Evolutionary conservation across 2,113 vertebrate genomes (phyloP), one percentile per base, ranked within the genome.

Genomic region (Leucopsar rothschildi): DNA sequence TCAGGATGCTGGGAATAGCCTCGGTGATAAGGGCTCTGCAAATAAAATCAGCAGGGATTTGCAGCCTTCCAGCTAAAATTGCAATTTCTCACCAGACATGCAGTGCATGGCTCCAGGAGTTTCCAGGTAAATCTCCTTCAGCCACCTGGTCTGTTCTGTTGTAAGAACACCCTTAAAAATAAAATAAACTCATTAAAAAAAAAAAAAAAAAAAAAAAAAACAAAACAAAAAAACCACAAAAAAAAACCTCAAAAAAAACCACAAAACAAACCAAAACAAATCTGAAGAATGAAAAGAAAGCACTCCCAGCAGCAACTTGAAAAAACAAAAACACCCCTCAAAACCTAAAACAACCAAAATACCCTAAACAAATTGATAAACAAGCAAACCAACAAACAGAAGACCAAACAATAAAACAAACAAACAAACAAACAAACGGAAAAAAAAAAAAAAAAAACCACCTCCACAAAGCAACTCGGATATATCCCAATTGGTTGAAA

Each of bases 241-340:
- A 52, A 56, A 6, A 12, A 5, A 7, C 2, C 25, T n/a, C n/a
- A n/a, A 15, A 53, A 17, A 53, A 22, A 47, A 47, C 22, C 5
- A 45, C 37, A 45, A 47, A 47, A 47, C 3, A 50, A 9, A 27
- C 15, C 17, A 3, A 52, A 52, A 4, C 2, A 42, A 69, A 65
- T 3, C 11, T 28, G 24, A 45, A 29, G 7, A 69, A n/a, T 9
- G 14, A 31, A 45, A 37, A 35, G 28, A 1, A 24, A 39, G 1
- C 1, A 17, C 0, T 5, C 12, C 0, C 3, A 47, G 1, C 2
- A 33, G 2, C 9, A 35, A 52, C 8, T 21, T 44, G 20, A 12
- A 44, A 15, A 40, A 39, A 31, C 20, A 39, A 19, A 39, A 52
- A 15, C 29, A 25, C 7, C 4, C 10, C 13, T 10, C 7, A 20